A percentile compares a stretch with the other conserved stretches of the same genome.
These are phyloP conservation scores for Cnemophilus loriae DNA, from an alignment of 2,113 vertebrate genomes.

Conservation along the genomic window DNA sequence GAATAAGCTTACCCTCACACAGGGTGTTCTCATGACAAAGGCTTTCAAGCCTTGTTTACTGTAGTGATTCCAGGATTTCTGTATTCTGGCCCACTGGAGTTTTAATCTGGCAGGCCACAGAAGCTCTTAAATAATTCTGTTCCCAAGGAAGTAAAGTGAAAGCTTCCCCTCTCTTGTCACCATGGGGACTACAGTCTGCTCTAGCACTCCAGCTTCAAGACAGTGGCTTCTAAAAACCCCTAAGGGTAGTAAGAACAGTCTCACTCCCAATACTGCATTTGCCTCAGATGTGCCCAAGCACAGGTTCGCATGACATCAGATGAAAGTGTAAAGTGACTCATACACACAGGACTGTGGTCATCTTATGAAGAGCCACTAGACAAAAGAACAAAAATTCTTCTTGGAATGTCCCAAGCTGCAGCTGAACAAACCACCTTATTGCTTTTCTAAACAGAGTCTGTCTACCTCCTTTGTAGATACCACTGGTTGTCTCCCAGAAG, in stretches of 20 bases:
- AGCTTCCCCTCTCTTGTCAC: neutral
- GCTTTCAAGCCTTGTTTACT: neutral
- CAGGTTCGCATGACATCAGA: neutral
- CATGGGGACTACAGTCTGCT: conserved; percentile 44
- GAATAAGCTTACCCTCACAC: neutral
- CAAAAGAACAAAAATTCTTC: neutral
- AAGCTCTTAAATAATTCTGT: neutral
- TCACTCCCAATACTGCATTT: neutral
- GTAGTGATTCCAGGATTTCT: neutral
- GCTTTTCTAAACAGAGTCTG: neutral
- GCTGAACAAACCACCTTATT: neutral
- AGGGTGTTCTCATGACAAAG: neutral
- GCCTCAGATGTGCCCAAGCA: neutral
- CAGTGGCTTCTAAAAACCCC: neutral
- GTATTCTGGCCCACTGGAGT: neutral
- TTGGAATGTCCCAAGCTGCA: neutral
- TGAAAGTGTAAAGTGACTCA: neutral
- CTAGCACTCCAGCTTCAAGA: neutral
- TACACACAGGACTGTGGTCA: neutral
- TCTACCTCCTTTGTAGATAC: neutral
- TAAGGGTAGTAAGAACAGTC: neutral
- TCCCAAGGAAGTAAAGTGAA: neutral
- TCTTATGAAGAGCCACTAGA: neutral
- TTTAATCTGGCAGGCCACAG: neutral
- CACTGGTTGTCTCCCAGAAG: neutral